These are phyloP conservation scores for Drosophila tripunctata DNA, from an alignment of 2,888 invertebrate genomes.

Conservation along the genomic window DNA sequence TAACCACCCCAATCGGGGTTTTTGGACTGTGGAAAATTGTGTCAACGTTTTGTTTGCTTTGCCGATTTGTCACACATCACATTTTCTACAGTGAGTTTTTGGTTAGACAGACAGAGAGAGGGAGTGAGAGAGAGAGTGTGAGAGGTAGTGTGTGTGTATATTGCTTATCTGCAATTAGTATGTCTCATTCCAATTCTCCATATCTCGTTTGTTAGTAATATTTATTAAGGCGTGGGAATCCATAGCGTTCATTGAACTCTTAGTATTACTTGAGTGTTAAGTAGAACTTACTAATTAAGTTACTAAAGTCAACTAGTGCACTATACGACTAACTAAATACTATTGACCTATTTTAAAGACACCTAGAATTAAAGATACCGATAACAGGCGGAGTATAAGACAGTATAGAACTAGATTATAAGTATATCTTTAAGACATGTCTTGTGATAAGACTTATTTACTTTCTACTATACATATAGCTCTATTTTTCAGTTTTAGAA, in stretches of 20 bases:
- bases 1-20: constrained; percentile 16
- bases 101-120: too few species aligned
- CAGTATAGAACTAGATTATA: too few species aligned
- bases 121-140: too few species aligned
- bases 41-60: constrained; percentile 61
- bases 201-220: constrained; percentile 10
- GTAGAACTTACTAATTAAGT: constrained; percentile 6
- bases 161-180: constrained; percentile 59
- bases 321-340: background rate
- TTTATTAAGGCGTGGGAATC: constrained; percentile 58
- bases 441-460: too few species aligned
- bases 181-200: constrained; percentile 12
- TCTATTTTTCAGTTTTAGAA: too few species aligned
- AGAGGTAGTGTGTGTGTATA: constrained; percentile 23
- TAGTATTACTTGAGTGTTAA: constrained; percentile 1
- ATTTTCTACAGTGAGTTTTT: constrained; percentile 43
- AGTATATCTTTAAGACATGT: too few species aligned
- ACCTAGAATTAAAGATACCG: too few species aligned
- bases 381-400: too few species aligned
- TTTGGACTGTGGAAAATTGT: constrained; percentile 39
- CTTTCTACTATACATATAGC: too few species aligned
- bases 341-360: too few species aligned
- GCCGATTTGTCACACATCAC: constrained; percentile 64
- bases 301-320: too few species aligned
- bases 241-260: constrained; percentile 31